phyloP scores from a whole-genome alignment of 2,888 invertebrate species.

The Macrophya annulata region DNA sequence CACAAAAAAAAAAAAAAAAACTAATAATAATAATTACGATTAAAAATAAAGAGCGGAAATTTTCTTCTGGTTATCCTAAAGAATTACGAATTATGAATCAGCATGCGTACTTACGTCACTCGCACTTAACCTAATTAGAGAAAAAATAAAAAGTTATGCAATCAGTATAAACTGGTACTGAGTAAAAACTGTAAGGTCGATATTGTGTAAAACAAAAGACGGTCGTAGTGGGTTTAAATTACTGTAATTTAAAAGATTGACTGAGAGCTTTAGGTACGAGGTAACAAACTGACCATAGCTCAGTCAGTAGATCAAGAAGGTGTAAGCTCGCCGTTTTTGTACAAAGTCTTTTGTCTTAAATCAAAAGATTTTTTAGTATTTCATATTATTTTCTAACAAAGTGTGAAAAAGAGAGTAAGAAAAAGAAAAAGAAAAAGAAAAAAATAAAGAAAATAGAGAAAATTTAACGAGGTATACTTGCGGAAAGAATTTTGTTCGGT shows the following conservation, averaged over 20 bases:
- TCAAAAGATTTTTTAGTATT: not conserved
- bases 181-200: not conserved
- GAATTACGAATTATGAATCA: not conserved
- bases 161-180: not conserved
- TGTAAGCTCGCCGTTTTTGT: not conserved
- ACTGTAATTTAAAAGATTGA: constrained; percentile 33
- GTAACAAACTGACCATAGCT: not conserved
- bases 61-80: not conserved
- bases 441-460: not conserved
- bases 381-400: not conserved
- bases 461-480: constrained; percentile 9
- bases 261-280: not conserved
- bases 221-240: constrained; percentile 33
- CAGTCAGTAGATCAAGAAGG: not conserved
- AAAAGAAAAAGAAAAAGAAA: not conserved
- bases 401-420: not conserved
- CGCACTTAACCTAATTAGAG: constrained; percentile 7
- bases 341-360: not conserved
- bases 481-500: not conserved
- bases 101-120: not conserved
- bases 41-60: not conserved
- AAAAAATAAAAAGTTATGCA: not conserved
- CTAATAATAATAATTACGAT: not conserved
- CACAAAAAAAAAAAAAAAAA: not conserved
- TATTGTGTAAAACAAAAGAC: constrained; percentile 26